Base-by-base conservation (phyloP, 30 jellyfish, hydroid and myxozoan species). In the Turritopsis rubra region DNA sequence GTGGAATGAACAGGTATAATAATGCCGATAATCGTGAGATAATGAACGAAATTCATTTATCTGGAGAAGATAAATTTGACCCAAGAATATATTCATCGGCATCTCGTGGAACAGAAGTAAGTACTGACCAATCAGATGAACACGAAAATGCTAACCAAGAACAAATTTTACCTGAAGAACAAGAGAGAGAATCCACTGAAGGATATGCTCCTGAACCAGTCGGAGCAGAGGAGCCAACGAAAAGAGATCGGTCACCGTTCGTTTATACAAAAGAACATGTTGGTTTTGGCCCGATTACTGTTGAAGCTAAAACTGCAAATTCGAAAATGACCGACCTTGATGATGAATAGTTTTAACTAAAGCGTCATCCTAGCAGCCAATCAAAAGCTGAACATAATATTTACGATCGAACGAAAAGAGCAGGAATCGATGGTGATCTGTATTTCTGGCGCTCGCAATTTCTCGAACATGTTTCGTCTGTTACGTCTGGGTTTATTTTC, bases 281-380 rank as follows among this genome's bases (percentile, higher is more conserved):
- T 20, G 99, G 99, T 28, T 93, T 88, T 79, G 97, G 97, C 30
- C 99, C 99, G 16, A 88, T 93, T 16, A 88, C 99, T 8, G 97
- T 93, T 52, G 99, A 93, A 84, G 97, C 99, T 54, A 89, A 88
- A 60, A 84, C 99, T n/a, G 99, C 91, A 27, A 79, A 86, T 24
- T 83, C 96, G 17, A 88, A 90, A 1, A 29, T 89, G 80, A 86
- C 88, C 54, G 99, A 93, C 75, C 91, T 83, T 53, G 97, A 93
- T 80, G 89, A 87, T 28, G 72, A 24, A 21, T 82, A 80, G 70
- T 52, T 1, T 72, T 16, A 26, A 16, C 22, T 26, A 7, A 70
- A 7, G 23, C 26, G 26, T 17, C n/a, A 72, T 17, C 22, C 7
- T 72, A 13, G 9, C 60, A 5, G 60, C 60, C 60, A 41, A 41